These are phyloP conservation scores for Acestrorhynchus altus DNA, from an alignment of 2,797 vertebrate species.

Conservation along the genomic window DNA sequence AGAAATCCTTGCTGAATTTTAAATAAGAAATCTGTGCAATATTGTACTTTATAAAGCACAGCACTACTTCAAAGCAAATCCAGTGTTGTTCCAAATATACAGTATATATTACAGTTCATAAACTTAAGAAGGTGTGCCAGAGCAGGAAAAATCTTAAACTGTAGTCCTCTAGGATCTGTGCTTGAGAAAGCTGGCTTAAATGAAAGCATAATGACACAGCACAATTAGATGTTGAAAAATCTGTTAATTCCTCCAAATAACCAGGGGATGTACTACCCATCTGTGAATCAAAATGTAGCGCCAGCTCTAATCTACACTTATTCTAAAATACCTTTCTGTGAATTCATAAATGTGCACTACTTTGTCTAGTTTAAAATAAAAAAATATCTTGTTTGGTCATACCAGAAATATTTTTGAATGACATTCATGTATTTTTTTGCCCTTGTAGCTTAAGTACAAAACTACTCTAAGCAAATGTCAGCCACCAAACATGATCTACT, in stretches of 20 bases:
- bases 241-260: background rate
- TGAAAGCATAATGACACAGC: background rate
- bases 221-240: constrained; percentile 17
- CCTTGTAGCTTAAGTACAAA: too few relatives aligned
- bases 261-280: background rate
- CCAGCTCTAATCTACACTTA: background rate
- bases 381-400: background rate
- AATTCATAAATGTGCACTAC: background rate
- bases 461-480: background rate
- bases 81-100: background rate
- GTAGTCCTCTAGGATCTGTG: background rate
- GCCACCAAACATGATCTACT: background rate
- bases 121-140: background rate
- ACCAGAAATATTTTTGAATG: background rate
- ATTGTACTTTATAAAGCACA: background rate
- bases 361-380: background rate
- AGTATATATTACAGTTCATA: background rate
- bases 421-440: too few relatives aligned
- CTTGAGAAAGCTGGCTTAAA: background rate
- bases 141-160: background rate
- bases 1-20: background rate
- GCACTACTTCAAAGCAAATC: too few relatives aligned
- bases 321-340: background rate
- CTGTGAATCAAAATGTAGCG: constrained; percentile 9
- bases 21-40: background rate